These are phyloP conservation scores for Brassicogethes aeneus DNA, from an alignment of 2,888 invertebrate genomes.

Conservation along the genomic window DNA sequence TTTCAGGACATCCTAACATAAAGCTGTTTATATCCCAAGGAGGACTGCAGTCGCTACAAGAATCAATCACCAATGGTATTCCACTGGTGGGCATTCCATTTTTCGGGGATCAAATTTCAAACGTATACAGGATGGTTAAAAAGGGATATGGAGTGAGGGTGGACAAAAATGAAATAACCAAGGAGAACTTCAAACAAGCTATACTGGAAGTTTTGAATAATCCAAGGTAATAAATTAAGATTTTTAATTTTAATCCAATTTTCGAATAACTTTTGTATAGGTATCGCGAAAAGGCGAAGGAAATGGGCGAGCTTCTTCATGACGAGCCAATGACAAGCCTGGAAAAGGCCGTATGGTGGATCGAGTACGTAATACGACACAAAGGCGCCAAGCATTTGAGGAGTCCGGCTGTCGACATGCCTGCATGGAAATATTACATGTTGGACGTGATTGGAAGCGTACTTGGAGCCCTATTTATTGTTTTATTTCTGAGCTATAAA, in stretches of 20 bases:
- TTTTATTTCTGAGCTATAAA: background rate
- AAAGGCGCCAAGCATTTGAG: slow-evolving; percentile 23
- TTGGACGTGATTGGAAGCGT: slow-evolving; percentile 14
- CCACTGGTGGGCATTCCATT: slow-evolving; percentile 27
- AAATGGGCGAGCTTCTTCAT: slow-evolving; percentile 16
- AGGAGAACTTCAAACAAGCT: slow-evolving; percentile 19
- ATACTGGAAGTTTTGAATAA: slow-evolving; percentile 26
- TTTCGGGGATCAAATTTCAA: slow-evolving; percentile 23
- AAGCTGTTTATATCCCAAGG: slow-evolving; percentile 40
- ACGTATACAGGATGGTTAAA: slow-evolving; percentile 19
- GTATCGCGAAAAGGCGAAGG: slow-evolving; percentile 19
- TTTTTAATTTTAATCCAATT: background rate
- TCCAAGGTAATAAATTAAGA: slow-evolving; percentile 17
- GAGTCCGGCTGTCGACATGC: slow-evolving; percentile 18
- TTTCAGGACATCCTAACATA: slow-evolving; percentile 24
- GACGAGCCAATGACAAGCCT: slow-evolving; percentile 26
- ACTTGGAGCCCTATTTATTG: background rate
- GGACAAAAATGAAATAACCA: slow-evolving; percentile 14
- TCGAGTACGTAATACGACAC: slow-evolving; percentile 27
- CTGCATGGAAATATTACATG: slow-evolving; percentile 22
- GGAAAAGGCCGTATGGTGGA: slow-evolving; percentile 28
- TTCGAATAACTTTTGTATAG: slow-evolving; percentile 17
- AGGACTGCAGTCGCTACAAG: slow-evolving; percentile 41
- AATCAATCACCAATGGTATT: slow-evolving; percentile 37
- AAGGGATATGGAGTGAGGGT: slow-evolving; percentile 20